These are phyloP conservation scores for Cordilura impudica DNA, from an alignment of 2,888 invertebrate genomes.

Conservation along the genomic window DNA sequence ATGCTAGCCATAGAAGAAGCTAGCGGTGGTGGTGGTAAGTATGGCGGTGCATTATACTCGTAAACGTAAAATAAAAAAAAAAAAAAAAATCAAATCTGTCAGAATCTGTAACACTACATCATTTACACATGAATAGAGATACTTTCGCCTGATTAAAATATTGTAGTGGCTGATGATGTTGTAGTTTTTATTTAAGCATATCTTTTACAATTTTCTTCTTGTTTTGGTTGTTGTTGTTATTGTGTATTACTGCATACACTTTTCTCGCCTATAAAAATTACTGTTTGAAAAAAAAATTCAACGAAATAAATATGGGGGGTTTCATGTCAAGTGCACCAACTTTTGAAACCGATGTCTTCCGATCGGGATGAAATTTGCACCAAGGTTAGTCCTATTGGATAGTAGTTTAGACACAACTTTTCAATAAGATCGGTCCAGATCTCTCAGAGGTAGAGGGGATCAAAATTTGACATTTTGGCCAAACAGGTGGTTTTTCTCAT, in stretches of 20 bases:
- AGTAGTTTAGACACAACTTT: too few species aligned
- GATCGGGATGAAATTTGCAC: too few species aligned
- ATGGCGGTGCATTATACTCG: neutral
- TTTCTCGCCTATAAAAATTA: conserved; percentile 9
- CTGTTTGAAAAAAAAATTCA: too few species aligned
- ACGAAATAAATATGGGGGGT: too few species aligned
- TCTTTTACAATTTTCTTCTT: conserved; percentile 34
- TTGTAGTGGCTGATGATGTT: neutral
- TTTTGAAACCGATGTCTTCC: too few species aligned
- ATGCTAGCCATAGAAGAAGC: neutral
- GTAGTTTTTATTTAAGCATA: conserved; percentile 33
- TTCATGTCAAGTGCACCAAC: too few species aligned
- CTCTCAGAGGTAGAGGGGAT: too few species aligned
- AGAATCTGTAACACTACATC: conserved; percentile 36
- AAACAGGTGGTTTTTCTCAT: too few species aligned
- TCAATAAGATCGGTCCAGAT: too few species aligned
- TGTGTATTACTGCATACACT: conserved; percentile 5
- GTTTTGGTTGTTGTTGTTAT: neutral
- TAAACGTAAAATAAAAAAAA: neutral
- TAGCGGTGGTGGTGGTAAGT: neutral
- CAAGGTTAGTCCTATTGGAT: too few species aligned
- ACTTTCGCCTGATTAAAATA: conserved; percentile 47
- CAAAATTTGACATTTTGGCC: too few species aligned
- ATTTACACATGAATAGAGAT: conserved; percentile 50
- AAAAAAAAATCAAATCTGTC: neutral